Conservation (phyloP, 2,113 vertebrate species). For the Equus quagga region DNA sequence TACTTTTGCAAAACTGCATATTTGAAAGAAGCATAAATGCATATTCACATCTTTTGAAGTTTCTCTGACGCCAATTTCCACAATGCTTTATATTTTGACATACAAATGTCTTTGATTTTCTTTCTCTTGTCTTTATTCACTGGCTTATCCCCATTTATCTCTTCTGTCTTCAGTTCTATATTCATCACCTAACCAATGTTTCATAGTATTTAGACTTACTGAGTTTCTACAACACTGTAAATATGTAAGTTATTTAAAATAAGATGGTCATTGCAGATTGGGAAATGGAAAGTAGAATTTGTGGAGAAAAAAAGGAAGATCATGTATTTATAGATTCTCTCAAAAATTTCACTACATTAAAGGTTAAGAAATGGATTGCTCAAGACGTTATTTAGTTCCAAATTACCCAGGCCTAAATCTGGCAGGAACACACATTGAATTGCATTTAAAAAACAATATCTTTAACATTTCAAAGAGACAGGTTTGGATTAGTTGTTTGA, state of each 20-base stretch:
- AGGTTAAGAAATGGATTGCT: neutral
- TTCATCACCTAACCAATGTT: neutral
- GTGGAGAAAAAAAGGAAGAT: neutral
- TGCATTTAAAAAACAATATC: neutral
- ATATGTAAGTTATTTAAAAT: neutral
- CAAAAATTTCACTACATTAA: neutral
- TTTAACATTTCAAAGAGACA: neutral
- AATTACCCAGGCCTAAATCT: neutral
- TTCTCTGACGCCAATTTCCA: neutral
- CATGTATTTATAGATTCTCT: neutral
- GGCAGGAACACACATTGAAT: neutral
- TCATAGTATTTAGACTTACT: neutral
- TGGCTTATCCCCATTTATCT: neutral
- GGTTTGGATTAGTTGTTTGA: neutral
- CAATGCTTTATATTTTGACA: neutral
- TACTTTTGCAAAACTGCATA: conserved; percentile 37
- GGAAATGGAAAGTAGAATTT: neutral
- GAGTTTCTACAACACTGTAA: neutral
- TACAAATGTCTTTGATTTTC: neutral
- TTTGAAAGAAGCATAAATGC: conserved; percentile 46
- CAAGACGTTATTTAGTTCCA: neutral
- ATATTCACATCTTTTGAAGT: conserved; percentile 25
- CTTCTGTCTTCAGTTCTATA: neutral
- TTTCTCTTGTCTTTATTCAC: neutral
- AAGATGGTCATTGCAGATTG: neutral